Percentiles rank a stretch among this genome's conserved stretches.
Conservation (phyloP, 2,797 vertebrate species). For the Squalus acanthias region DNA sequence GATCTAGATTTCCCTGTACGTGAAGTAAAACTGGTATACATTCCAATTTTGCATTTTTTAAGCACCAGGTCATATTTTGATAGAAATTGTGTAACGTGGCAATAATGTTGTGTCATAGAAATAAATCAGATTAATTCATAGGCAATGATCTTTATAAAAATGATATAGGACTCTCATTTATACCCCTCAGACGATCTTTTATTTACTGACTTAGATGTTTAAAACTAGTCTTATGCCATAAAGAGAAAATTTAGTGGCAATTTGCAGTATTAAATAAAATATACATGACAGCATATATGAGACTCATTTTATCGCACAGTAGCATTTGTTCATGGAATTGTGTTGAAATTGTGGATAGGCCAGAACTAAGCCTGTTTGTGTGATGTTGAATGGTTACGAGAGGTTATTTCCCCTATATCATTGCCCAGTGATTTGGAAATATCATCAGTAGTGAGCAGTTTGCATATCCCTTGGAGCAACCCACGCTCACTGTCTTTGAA, state of each 20-base stretch:
- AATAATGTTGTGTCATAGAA: not conserved
- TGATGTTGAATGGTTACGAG: not conserved
- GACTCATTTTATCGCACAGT: not conserved
- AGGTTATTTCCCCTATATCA: conserved; percentile 1
- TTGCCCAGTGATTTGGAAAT: conserved; percentile 17
- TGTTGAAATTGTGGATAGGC: not conserved
- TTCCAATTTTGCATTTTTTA: not conserved
- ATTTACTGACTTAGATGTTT: not conserved
- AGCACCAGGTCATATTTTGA: not conserved
- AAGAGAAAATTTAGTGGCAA: not conserved
- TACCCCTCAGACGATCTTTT: not conserved
- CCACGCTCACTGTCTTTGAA: not conserved
- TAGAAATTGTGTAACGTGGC: not conserved
- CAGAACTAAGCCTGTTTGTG: not conserved
- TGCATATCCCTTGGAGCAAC: too few species aligned
- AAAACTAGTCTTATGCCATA: not conserved
- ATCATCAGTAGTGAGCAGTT: not conserved
- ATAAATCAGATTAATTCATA: not conserved
- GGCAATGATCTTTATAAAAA: not conserved
- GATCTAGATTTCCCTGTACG: not conserved
- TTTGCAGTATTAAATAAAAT: not conserved
- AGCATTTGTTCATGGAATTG: not conserved
- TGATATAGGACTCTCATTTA: not conserved
- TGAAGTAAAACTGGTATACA: not conserved
- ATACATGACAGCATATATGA: not conserved